Percentiles rank a stretch among this genome's conserved stretches.
phyloP scores from a whole-genome alignment of 2,797 vertebrate species.

The Limosa lapponica region DNA sequence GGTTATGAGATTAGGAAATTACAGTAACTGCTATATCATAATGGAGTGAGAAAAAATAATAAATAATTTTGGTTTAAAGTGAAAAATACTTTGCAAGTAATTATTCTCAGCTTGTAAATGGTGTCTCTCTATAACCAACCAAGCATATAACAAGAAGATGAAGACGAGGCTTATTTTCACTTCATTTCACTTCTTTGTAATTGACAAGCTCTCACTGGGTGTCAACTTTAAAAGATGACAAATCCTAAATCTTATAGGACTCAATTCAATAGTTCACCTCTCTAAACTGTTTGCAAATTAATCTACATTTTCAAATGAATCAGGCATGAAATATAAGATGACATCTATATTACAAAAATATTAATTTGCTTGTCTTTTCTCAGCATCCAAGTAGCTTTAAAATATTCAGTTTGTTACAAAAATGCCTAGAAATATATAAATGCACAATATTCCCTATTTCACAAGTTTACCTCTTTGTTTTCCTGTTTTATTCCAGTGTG shows the following conservation, averaged over 20 bases:
- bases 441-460: background rate
- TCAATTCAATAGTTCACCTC: conserved; percentile 89
- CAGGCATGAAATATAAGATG: conserved; percentile 88
- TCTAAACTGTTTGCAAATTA: conserved; percentile 91
- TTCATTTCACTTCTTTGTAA: conserved; percentile 96
- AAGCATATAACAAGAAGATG: conserved; percentile 98
- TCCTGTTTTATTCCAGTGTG: background rate
- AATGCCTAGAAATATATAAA: conserved; percentile 24
- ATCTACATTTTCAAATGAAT: conserved; percentile 95
- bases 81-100: conserved; percentile 90
- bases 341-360: conserved; percentile 93
- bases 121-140: conserved; percentile 88
- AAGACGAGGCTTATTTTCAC: conserved; percentile 95
- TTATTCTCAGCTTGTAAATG: conserved; percentile 93
- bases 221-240: conserved; percentile 97
- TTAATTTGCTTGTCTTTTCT: conserved; percentile 82
- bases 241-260: conserved; percentile 92
- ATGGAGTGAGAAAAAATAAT: conserved; percentile 55
- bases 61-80: conserved; percentile 87
- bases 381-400: conserved; percentile 60
- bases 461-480: background rate
- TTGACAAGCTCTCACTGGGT: conserved; percentile 94
- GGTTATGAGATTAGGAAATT: conserved; percentile 44
- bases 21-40: background rate
- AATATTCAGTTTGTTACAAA: conserved; percentile 68